Base-by-base conservation (phyloP, 2,888 invertebrate species). In the Digitonthophagus gazella region DNA sequence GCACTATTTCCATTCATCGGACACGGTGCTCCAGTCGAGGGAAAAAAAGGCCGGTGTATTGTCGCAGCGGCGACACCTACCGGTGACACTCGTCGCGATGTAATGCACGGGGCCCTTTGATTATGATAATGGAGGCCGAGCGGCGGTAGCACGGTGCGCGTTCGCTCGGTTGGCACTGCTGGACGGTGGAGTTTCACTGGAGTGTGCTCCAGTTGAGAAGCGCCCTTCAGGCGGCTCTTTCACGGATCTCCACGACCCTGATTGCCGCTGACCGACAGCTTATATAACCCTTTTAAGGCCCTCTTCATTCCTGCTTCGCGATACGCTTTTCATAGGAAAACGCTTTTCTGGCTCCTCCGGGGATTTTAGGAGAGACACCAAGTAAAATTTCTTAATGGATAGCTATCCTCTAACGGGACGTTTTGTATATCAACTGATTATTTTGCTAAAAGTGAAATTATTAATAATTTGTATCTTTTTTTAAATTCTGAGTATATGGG, bases 221-320 rank as follows among this genome's bases (percentile, higher is more conserved):
- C 72, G 73, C 70, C 70, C 73, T 72, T 73, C 74, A 72, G 67
- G 67, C 71, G 71, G 71, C 72, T 72, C 74, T 74, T 74, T 74
- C 73, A 74, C 72, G 72, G 70, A 61, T 61, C 61, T 72, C 69
- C 68, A 67, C 64, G 54, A 69, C 67, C 67, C 68, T 73, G 73
- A 74, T 74, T 73, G 73, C 74, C 71, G 75, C 76, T 76, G 76
- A 76, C 76, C 76, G 76, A 76, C 75, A 76, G 76, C 75, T 76
- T 76, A 76, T 75, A 76, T 75, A 76, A 75, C 61, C 75, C 76
- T 75, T 75, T 76, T 76, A 73, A 74, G 71, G 71, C 69, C 71
- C 74, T 72, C 72, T 74, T 72, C 67, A 70, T 68, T 66, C 70
- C 68, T 66, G 61, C 66, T 68, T 66, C 61, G 6, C 6, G 68